Conservation (phyloP, 2,113 vertebrate genomes). For the Prinia subflava region DNA sequence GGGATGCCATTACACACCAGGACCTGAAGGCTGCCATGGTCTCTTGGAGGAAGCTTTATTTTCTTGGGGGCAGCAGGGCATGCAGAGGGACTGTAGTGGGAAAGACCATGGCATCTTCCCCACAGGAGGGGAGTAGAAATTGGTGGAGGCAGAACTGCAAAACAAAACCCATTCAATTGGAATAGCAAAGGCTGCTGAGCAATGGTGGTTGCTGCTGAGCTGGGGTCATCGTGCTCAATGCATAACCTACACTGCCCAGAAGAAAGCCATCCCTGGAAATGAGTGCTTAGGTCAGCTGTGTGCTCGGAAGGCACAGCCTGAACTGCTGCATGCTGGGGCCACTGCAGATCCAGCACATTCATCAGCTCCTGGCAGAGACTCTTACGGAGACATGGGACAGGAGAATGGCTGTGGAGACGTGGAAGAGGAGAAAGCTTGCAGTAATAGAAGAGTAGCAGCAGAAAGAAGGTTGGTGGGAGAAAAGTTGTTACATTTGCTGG, state of each 20-base stretch:
- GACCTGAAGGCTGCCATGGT: not conserved
- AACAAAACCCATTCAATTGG: not conserved
- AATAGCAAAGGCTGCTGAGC: not conserved
- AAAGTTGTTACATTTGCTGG: not conserved
- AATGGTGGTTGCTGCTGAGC: not conserved
- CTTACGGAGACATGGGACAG: not conserved
- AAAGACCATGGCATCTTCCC: not conserved
- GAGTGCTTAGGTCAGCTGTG: not conserved
- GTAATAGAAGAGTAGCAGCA: not conserved
- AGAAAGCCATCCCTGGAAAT: not conserved
- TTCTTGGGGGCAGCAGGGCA: not conserved
- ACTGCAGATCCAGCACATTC: not conserved
- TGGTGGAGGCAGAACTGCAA: not conserved
- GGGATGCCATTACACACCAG: not conserved
- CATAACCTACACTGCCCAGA: not conserved
- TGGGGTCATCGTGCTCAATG: not conserved
- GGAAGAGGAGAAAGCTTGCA: not conserved
- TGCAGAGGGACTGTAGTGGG: not conserved
- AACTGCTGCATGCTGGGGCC: not conserved
- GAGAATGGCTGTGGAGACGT: not conserved
- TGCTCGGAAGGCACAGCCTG: not conserved
- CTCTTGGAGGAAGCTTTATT: not conserved
- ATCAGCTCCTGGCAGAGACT: not conserved
- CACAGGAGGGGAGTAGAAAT: accelerated
- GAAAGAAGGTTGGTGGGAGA: not conserved